Base-by-base conservation (phyloP, 2,797 vertebrate genomes). In the Brotogeris chrysoptera region DNA sequence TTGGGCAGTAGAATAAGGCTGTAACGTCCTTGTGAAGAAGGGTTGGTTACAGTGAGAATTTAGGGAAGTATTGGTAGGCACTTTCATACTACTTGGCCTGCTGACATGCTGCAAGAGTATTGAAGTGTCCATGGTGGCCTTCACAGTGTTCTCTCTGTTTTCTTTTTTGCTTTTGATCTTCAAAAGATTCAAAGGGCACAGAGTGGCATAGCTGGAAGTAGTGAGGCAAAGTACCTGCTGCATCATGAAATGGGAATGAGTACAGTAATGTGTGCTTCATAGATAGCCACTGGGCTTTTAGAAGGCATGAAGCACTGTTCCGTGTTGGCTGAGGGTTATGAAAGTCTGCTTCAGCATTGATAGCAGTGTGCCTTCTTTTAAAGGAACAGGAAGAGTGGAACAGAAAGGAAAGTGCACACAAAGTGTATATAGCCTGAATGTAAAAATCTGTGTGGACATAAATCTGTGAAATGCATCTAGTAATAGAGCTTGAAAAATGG, bases 161-260 rank as follows among this genome's bases (percentile, higher is more conserved):
- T 25, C 36, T 16, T 27, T 80, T 60, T 61, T 30, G 16, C 41
- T 47, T 82, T 73, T 89, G 12, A 23, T 53, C 36, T 66, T 36
- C 21, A 2, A 1, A 1, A 87, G 27, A 15, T 19, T 21, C 11
- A 53, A n/a, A 43, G 60, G 16, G 13, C 1, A 0, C 17, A 18
- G 17, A 6, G 2, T 8, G 32, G 9, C 53, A 15, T n/a, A 55
- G 28, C 44, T 74, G 80, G 28, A 89, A 28, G 6, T 52, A 44
- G 57, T 21, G 65, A 78, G 52, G 57, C 52, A 21, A 55, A 74
- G 65, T 36, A 64, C 44, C 49, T 90, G 61, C 66, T 95, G 77
- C 70, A 44, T 50, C n/a, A 11, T 73, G 44, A 88, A 77, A 36
- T 77, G 36, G 23, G 44, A 80, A 47, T 64, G 5, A 64, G 23